Evolutionary conservation across 2,113 vertebrate species (phyloP), one percentile per base, ranked within the genome.

Genomic region (Sturnus vulgaris): DNA sequence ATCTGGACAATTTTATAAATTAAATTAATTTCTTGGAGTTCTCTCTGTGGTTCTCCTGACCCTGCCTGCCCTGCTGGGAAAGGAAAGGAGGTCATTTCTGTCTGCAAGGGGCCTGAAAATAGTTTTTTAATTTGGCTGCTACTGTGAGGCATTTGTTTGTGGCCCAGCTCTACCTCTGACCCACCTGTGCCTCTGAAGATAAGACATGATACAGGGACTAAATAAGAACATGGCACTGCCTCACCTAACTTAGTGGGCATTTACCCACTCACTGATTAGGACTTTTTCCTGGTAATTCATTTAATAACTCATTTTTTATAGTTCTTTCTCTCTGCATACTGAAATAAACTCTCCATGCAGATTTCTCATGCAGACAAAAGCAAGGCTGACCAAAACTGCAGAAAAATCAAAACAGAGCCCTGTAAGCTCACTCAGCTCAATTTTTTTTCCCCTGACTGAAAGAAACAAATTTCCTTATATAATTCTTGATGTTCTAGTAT

Each of bases 151-250:
- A 9, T 37, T 55, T 2, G 1, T 53, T 7, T 22, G 27, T 68
- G 79, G 11, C 39, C 14, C 71, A 31, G 21, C n/a, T 49, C 28
- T 50, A n/a, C 8, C 14, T 4, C 40, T 49, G 55, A 37, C 42
- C 40, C 76, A 57, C 3, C 6, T 23, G 53, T 3, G 35, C 22
- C 63, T 59, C 35, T 50, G 5, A 3, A 30, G 16, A 2, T 6
- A 30, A 64, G 46, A n/a, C 1, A 0, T 0, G 11, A 33, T 1
- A 9, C 2, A 3, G 6, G 6, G 39, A 12, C 27, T 9, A 5
- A 31, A 4, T 2, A 6, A 21, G 46, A 85, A 13, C 4, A 1
- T 2, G 46, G 37, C 30, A 24, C 53, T 76, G 53, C 52, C 20
- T 71, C 4, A 0, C 1, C 1, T 28, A 44, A 15, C n/a, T 56